phyloP scores from a whole-genome alignment of 2,113 vertebrate species.

The Eretmochelys imbricata region DNA sequence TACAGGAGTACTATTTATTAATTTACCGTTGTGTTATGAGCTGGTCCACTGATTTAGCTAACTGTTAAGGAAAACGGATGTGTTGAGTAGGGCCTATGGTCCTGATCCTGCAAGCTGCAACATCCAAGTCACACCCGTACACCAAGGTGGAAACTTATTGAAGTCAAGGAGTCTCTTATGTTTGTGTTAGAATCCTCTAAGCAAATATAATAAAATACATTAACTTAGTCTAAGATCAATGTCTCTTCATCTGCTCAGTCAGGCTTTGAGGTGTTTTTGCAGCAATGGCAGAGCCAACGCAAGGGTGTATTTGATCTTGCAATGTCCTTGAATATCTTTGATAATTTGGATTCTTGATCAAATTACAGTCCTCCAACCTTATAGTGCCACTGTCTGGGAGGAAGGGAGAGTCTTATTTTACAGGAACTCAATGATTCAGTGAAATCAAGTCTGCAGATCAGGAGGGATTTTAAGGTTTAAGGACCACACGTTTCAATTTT shows the following conservation, averaged over 20 bases:
- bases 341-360: constrained; percentile 34
- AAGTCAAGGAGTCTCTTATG: constrained; percentile 56
- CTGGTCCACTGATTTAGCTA: constrained; percentile 60
- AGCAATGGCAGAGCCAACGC: fast-evolving
- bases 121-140: constrained; percentile 52
- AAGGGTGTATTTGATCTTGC: constrained; percentile 38
- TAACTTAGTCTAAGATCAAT: not conserved
- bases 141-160: constrained; percentile 51
- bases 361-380: constrained; percentile 32
- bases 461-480: constrained; percentile 3
- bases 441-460: constrained; percentile 26
- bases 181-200: constrained; percentile 56
- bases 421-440: not conserved
- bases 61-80: constrained; percentile 57
- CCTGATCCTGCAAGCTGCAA: not conserved
- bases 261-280: constrained; percentile 17
- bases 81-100: constrained; percentile 41
- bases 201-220: constrained; percentile 17
- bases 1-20: constrained; percentile 5
- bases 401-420: not conserved
- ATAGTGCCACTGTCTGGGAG: not conserved
- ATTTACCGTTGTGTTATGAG: constrained; percentile 63
- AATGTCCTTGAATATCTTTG: constrained; percentile 3
- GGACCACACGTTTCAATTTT: not conserved
- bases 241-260: constrained; percentile 10